phyloP scores from a whole-genome alignment of 2,888 invertebrate genomes.

The Agonopterix arenella region DNA sequence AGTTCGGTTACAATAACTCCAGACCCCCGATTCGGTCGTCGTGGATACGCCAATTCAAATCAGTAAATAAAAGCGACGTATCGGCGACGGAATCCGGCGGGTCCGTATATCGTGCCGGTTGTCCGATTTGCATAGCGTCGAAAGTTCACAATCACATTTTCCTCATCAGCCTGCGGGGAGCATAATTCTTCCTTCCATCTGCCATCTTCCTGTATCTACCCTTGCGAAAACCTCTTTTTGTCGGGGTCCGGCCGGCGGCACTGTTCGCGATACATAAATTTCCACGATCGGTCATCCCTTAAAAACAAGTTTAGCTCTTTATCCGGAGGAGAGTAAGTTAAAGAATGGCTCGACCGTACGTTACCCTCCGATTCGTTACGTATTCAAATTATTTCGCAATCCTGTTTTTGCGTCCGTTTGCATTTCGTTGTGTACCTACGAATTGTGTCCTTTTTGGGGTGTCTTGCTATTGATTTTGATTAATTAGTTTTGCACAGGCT shows the following conservation, averaged over 20 bases:
- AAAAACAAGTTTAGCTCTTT: constrained; percentile 76
- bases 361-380: constrained; percentile 72
- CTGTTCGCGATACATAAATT: constrained; percentile 74
- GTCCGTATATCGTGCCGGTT: constrained; percentile 49
- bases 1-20: constrained; percentile 25
- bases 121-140: constrained; percentile 72
- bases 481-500: constrained; percentile 28
- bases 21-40: constrained; percentile 27
- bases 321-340: constrained; percentile 66
- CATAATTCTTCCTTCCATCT: constrained; percentile 74
- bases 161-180: constrained; percentile 74
- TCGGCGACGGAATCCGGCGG: constrained; percentile 43
- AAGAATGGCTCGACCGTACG: constrained; percentile 67
- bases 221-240: constrained; percentile 64
- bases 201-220: constrained; percentile 72
- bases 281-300: constrained; percentile 76
- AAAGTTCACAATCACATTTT: constrained; percentile 75
- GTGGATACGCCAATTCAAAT: constrained; percentile 46
- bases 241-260: constrained; percentile 63
- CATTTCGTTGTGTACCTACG: constrained; percentile 43
- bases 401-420: constrained; percentile 68
- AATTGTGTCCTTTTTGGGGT: constrained; percentile 39
- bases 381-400: constrained; percentile 72
- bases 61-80: constrained; percentile 49
- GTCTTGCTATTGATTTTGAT: constrained; percentile 41